phyloP scores from a whole-genome alignment of 2,888 invertebrate genomes.

The Conistra vaccinii region DNA sequence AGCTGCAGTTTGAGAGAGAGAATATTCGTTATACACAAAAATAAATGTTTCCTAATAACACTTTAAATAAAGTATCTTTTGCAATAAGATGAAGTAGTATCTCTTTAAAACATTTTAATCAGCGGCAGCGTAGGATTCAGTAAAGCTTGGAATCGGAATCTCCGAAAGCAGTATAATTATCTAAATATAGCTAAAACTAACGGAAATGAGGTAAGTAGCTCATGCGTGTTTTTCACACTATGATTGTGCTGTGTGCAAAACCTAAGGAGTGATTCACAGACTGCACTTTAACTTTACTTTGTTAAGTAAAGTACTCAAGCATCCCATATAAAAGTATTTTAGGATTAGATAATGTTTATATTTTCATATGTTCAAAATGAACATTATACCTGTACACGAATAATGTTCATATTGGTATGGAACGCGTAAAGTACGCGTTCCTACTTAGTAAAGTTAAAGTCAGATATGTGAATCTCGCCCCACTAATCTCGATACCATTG shows the following conservation, averaged over 20 bases:
- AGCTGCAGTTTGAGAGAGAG: constrained; percentile 70
- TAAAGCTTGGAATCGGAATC: background rate
- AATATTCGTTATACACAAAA: background rate
- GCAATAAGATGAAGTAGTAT: background rate
- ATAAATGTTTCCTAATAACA: background rate
- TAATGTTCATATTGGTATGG: background rate
- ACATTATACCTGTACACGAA: background rate
- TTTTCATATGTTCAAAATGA: background rate
- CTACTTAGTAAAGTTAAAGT: background rate
- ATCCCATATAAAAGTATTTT: background rate
- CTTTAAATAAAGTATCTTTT: background rate
- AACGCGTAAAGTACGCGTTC: background rate
- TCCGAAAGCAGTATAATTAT: background rate
- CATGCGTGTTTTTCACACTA: background rate
- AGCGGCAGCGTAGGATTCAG: background rate
- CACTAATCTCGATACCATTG: constrained; percentile 31
- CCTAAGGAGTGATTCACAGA: background rate
- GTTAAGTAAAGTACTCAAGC: background rate
- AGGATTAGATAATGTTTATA: background rate
- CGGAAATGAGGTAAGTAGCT: background rate
- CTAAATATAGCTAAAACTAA: background rate
- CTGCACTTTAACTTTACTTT: background rate
- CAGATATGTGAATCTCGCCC: background rate
- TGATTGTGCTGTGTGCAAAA: constrained; percentile 9
- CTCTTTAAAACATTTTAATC: no score